These are phyloP conservation scores for Meriones psammophilus DNA, from an alignment of 2,797 vertebrate species.

Conservation along the genomic window DNA sequence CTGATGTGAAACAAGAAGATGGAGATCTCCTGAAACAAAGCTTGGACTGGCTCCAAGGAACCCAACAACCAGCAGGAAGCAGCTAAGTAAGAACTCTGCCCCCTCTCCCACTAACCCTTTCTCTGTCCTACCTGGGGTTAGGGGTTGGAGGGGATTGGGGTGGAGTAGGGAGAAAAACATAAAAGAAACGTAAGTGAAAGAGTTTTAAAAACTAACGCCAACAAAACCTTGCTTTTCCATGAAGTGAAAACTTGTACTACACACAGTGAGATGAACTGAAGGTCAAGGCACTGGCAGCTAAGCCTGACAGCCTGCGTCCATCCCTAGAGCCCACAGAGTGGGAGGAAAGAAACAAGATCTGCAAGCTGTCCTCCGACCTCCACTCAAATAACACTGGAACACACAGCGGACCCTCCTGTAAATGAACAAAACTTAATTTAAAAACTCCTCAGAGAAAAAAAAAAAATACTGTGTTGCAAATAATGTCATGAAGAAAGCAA, in stretches of 20 bases:
- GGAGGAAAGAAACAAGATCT: neutral
- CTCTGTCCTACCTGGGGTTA: too few species aligned
- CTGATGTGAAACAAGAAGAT: too few species aligned
- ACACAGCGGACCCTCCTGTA: neutral
- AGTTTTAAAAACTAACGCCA: too few species aligned
- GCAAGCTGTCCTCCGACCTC: neutral
- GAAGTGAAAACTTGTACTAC: neutral
- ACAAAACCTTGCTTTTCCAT: neutral
- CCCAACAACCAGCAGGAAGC: too few species aligned
- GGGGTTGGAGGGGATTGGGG: too few species aligned
- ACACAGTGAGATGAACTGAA: neutral
- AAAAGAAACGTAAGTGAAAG: too few species aligned
- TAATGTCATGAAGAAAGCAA: neutral
- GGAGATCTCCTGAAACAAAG: too few species aligned
- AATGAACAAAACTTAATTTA: neutral
- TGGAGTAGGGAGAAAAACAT: too few species aligned
- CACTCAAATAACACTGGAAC: too few species aligned
- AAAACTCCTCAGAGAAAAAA: neutral
- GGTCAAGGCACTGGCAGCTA: neutral
- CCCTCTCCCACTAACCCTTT: too few species aligned
- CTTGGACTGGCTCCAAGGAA: too few species aligned
- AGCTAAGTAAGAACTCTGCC: too few species aligned
- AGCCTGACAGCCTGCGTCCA: neutral
- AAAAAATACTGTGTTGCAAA: neutral
- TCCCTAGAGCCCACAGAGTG: neutral